Base-by-base conservation (phyloP, 1,140 invertebrate genomes). In the Trichogramma pretiosum region DNA sequence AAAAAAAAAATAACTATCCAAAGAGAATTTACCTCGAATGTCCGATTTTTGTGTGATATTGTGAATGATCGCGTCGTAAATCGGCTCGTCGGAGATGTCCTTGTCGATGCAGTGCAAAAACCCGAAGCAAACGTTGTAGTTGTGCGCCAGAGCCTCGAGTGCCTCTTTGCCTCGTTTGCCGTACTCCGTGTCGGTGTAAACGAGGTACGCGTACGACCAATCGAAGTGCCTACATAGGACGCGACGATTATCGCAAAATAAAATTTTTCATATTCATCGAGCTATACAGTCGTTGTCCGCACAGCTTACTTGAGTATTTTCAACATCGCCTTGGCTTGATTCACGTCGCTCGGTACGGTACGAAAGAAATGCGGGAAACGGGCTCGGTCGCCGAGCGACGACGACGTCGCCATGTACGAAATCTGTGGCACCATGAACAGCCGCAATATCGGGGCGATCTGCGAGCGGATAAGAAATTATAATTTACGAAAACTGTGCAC, bases 391-490 rank as follows among this genome's bases (percentile, higher is more conserved):
- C 75, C 77, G 5, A 81, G 65, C 3, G 73, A 68, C 1, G 77
- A 71, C n/a, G 76, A 74, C 3, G 76, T 79, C 4, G 77, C 76
- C 56, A 77, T 73, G 59, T 79, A 81, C 5, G 78, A 80, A 50
- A 81, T 73, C 63, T 80, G 77, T 4, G 78, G 78, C 3, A 79
- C 66, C 40, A 70, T 54, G 55, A 80, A 79, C 7, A 80, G 57
- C 17, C 74, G 57, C 17, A 80, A 56, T 49, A 80, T 64, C 47
- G 74, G 76, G 9, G 78, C 78, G 9, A 80, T 62, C 72, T 79
- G 63, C 9, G 58, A 14, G 37, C 19, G 1, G 11, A 28, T 8
- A 23, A n/a, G n/a, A n/a, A n/a, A n/a, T n/a, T n/a, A n/a, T n/a
- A n/a, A n/a, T n/a, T n/a, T n/a, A n/a, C n/a, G n/a, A n/a, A n/a